A percentile compares a stretch with the other conserved stretches of the same genome.
These are phyloP conservation scores for Heliconius hortense DNA, from an alignment of 2,888 invertebrate species.

Conservation along the genomic window DNA sequence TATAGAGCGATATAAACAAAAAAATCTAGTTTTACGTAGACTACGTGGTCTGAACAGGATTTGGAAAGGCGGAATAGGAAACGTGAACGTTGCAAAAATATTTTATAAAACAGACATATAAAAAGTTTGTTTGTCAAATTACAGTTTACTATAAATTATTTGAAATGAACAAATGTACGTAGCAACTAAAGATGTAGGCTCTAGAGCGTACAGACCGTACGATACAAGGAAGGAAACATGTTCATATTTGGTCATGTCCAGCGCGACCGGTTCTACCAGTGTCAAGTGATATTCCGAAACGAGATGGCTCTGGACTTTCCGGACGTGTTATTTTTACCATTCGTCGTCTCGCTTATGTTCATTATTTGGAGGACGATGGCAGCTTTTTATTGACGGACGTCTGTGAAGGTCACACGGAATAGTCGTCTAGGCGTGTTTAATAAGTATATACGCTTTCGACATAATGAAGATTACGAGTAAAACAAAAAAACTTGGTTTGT, in stretches of 20 bases:
- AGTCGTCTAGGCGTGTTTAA: slow-evolving; percentile 54
- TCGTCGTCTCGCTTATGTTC: slow-evolving; percentile 55
- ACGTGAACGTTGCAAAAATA: slow-evolving; percentile 18
- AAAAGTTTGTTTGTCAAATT: slow-evolving; percentile 21
- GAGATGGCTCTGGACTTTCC: slow-evolving; percentile 78
- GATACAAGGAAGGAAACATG: slow-evolving; percentile 77
- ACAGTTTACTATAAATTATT: not conserved
- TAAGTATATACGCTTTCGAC: slow-evolving; percentile 31
- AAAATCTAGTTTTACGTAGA: slow-evolving; percentile 8
- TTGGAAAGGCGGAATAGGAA: slow-evolving; percentile 39
- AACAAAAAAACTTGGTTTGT: not conserved
- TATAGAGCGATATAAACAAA: slow-evolving; percentile 1
- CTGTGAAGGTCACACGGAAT: slow-evolving; percentile 71
- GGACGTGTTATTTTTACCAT: slow-evolving; percentile 56
- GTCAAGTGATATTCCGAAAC: slow-evolving; percentile 80
- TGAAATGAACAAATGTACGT: not conserved
- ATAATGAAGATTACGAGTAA: slow-evolving; percentile 27
- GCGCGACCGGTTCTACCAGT: slow-evolving; percentile 73
- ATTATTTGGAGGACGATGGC: slow-evolving; percentile 58
- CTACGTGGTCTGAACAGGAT: slow-evolving; percentile 31
- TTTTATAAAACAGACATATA: slow-evolving; percentile 5
- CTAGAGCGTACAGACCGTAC: slow-evolving; percentile 48
- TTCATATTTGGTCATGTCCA: slow-evolving; percentile 71
- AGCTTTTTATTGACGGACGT: slow-evolving; percentile 67
- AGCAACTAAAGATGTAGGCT: slow-evolving; percentile 29